Percentiles rank a stretch among this genome's conserved stretches.
phyloP scores from a whole-genome alignment of 2,888 invertebrate species.

The Euspilapteryx auroguttella region DNA sequence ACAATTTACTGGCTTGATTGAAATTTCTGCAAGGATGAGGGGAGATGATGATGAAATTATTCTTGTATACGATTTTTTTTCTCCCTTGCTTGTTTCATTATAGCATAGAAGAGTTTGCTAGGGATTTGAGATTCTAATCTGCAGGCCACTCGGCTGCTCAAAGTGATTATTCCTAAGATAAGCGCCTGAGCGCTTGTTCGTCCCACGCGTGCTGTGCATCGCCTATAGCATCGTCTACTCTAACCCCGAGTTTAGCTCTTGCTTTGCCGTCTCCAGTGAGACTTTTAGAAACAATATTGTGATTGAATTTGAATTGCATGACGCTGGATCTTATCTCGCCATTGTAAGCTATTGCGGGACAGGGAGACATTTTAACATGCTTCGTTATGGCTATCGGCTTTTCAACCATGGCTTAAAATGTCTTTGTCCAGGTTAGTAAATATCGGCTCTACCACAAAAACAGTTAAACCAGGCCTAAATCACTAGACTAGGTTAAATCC shows the following conservation, averaged over 20 bases:
- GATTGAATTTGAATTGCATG: constrained; percentile 25
- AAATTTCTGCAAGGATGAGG: constrained; percentile 58
- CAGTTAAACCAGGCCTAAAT: no score
- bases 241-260: constrained; percentile 2
- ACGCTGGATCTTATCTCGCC: constrained; percentile 12
- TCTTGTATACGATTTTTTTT: constrained; percentile 52
- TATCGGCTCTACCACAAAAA: no score
- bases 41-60: constrained; percentile 57
- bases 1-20: constrained; percentile 58
- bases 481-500: no score
- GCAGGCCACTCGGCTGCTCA: constrained; percentile 48
- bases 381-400: no score
- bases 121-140: constrained; percentile 56
- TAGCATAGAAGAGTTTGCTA: constrained; percentile 52
- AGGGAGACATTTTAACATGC: no score
- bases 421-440: no score
- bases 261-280: constrained; percentile 3
- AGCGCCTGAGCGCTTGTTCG: constrained; percentile 30
- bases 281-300: constrained; percentile 13
- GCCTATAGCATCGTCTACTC: no score
- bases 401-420: no score
- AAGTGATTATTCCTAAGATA: constrained; percentile 55
- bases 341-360: no score
- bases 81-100: constrained; percentile 40
- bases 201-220: constrained; percentile 31